Evolutionary conservation across 2,888 invertebrate genomes (phyloP).

Genomic region (Andrena chrysosceles): DNA sequence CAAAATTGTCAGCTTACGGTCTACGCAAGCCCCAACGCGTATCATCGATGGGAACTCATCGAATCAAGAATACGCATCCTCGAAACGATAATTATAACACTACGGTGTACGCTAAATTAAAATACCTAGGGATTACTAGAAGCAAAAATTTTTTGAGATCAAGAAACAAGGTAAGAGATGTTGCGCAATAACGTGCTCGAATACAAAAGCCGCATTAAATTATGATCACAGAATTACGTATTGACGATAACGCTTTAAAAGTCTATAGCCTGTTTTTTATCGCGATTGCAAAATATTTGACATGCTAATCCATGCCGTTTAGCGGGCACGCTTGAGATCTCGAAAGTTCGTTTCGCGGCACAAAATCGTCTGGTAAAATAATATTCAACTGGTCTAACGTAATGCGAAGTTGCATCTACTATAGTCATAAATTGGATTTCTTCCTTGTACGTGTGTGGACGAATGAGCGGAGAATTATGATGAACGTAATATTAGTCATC

Average conservation of each 20-base stretch:
- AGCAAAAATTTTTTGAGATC: conserved; percentile 58
- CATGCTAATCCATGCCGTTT: conserved; percentile 13
- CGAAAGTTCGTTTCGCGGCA: conserved; percentile 26
- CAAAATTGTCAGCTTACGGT: conserved; percentile 58
- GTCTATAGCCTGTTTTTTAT: conserved; percentile 34
- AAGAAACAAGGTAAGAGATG: conserved; percentile 33
- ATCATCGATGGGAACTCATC: conserved; percentile 7
- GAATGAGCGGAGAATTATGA: conserved; percentile 51
- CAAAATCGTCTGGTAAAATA: conserved; percentile 21
- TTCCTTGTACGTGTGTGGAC: conserved; percentile 54
- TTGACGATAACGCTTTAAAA: conserved; percentile 41
- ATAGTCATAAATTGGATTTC: conserved; percentile 31
- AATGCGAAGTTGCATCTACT: conserved; percentile 30
- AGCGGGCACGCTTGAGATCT: conserved; percentile 45
- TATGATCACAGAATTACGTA: conserved; percentile 47
- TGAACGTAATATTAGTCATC: conserved; percentile 26
- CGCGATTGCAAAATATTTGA: conserved; percentile 39
- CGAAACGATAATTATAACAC: background rate
- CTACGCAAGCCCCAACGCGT: conserved; percentile 57
- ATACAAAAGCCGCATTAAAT: conserved; percentile 31
- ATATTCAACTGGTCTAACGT: conserved; percentile 37
- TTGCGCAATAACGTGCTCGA: conserved; percentile 56
- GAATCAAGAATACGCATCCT: conserved; percentile 53
- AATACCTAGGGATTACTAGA: conserved; percentile 24
- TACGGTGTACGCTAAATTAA: conserved; percentile 39